Percentiles rank a stretch among this genome's conserved stretches.
Conservation (phyloP, 2,113 vertebrate genomes). For the Sciurus niger region DNA sequence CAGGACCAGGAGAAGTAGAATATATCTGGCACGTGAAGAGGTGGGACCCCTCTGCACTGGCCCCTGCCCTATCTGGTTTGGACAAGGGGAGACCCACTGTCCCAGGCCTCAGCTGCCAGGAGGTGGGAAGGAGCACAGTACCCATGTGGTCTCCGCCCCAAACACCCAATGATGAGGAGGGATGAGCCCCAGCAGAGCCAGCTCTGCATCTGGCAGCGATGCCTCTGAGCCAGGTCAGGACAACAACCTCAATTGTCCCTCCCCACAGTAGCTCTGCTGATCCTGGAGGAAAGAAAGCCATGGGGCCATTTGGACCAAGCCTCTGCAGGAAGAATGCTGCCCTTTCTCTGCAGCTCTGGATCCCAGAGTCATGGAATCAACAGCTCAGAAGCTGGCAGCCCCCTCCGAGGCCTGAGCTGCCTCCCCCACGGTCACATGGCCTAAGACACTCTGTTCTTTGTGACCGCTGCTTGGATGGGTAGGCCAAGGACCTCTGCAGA, state of each 20-base stretch:
- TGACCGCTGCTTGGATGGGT: conserved; percentile 69
- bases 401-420: conserved; percentile 70
- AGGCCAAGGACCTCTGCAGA: conserved; percentile 51
- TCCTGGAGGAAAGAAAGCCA: conserved; percentile 77
- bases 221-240: conserved; percentile 75
- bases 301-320: conserved; percentile 63
- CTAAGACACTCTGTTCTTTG: conserved; percentile 83
- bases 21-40: not conserved
- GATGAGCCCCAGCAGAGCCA: conserved; percentile 1
- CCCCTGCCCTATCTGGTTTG: not conserved
- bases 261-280: conserved; percentile 80
- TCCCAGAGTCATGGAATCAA: conserved; percentile 80
- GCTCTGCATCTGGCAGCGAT: conserved; percentile 67
- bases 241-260: conserved; percentile 81
- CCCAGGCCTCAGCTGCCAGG: not conserved
- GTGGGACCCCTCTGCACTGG: not conserved
- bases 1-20: not conserved
- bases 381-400: conserved; percentile 80
- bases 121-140: not conserved
- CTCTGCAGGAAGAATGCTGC: conserved; percentile 77
- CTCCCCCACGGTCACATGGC: conserved; percentile 75
- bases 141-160: not conserved
- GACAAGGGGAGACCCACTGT: not conserved
- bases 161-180: not conserved
- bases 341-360: conserved; percentile 78